Evolutionary conservation across 2,113 vertebrate genomes (phyloP), one percentile per base, ranked within the genome.

Genomic region (Clinocottus analis): DNA sequence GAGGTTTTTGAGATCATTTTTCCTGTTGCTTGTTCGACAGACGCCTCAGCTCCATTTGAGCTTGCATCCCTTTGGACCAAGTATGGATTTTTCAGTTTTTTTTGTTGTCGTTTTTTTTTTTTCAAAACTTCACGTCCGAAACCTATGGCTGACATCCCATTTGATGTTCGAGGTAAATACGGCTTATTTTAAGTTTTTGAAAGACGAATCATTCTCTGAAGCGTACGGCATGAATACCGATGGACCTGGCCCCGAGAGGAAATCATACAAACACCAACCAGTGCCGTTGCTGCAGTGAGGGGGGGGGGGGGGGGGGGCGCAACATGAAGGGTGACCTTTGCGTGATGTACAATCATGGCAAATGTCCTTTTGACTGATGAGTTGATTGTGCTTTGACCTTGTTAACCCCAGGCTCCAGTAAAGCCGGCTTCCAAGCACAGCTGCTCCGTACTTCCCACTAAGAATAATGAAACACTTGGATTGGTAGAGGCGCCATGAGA

Each of bases 401-500:
- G 82, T 85, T 83, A 70, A 84, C 82, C 86, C 12, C 35, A 19
- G 39, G 60, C 62, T 77, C 65, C 79, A 80, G 85, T 84, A 82
- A 85, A 81, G 51, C 76, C 77, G 35, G 73, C 69, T 72, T 23
- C 31, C 72, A 51, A 81, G 72, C 68, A 75, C 77, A 8, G 65
- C 76, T 85, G 80, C 77, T 81, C 82, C 76, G n/a, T 55, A 75
- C 80, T 80, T 84, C 72, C 79, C 79, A 85, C 79, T 79, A 83
- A 35, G 41, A 67, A 80, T 89, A 89, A 87, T 87, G 77, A 84
- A 89, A 91, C 88, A 85, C 92, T 89, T 83, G 83, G 78, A 90
- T 80, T 84, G 89, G 86, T 75, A 67, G 74, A 75, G 17, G 45
- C 62, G 37, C 75, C 43, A 35, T 85, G 58, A 61, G 72, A 72